Evolutionary conservation across 2,797 vertebrate species (phyloP).

Genomic region (Simalia tracyae): DNA sequence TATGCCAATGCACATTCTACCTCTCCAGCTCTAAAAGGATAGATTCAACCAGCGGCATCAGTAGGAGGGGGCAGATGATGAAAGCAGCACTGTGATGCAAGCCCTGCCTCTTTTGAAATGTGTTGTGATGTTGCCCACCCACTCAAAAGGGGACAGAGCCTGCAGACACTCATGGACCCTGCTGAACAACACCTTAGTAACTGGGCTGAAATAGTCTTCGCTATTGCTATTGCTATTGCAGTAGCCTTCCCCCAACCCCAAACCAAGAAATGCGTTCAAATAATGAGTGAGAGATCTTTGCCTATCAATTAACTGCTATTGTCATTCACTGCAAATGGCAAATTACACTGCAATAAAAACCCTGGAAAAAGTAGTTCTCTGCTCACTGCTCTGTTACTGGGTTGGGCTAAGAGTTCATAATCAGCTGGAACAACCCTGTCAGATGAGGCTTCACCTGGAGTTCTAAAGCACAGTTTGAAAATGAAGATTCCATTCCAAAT

Average conservation of each 20-base stretch:
- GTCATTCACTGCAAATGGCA: neutral
- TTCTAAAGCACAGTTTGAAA: no score
- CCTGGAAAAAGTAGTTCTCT: neutral
- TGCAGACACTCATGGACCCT: neutral
- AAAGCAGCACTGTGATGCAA: neutral
- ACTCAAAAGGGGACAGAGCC: neutral
- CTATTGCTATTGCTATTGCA: neutral
- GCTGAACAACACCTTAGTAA: neutral
- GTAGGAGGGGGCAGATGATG: neutral
- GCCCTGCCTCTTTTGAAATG: neutral
- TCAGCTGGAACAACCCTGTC: no score
- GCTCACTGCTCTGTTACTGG: neutral
- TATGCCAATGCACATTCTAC: neutral
- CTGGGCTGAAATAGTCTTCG: neutral
- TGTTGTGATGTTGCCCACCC: neutral
- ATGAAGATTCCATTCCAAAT: no score
- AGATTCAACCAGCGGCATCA: neutral
- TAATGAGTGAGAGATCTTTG: neutral
- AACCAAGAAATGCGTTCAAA: neutral
- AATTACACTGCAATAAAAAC: neutral
- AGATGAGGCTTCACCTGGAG: no score
- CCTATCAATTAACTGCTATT: neutral
- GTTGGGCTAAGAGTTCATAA: neutral
- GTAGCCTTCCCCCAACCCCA: neutral
- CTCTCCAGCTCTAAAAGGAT: neutral